Percentiles rank a stretch among this genome's conserved stretches.
Conservation (phyloP, 64 coral and sea anemone species). For the Montipora efflorescens region DNA sequence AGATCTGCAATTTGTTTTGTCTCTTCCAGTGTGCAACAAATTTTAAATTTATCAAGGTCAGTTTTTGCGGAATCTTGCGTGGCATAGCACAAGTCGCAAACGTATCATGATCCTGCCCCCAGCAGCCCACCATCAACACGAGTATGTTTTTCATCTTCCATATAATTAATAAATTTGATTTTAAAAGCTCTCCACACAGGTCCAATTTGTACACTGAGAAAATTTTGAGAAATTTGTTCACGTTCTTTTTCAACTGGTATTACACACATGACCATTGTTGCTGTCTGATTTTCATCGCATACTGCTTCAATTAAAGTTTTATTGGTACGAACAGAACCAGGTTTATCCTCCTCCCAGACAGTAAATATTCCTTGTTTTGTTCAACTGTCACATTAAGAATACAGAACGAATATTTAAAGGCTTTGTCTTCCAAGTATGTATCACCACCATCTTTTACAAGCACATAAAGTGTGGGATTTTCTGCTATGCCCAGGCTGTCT, state of each 20-base stretch:
- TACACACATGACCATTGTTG: background rate
- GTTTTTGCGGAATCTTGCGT: no score
- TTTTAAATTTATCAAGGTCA: no score
- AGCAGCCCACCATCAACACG: no score
- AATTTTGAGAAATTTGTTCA: conserved; percentile 9
- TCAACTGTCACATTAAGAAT: conserved; percentile 1
- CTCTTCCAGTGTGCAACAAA: no score
- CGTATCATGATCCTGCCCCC: no score
- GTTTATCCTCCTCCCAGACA: conserved; percentile 8
- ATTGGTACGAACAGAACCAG: conserved; percentile 34
- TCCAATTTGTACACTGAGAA: background rate
- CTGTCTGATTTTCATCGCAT: conserved; percentile 32
- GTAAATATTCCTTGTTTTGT: background rate
- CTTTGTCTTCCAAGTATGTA: conserved; percentile 21
- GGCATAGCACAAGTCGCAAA: no score
- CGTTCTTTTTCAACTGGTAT: background rate
- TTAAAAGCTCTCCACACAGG: no score
- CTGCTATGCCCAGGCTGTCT: background rate
- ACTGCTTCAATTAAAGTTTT: conserved; percentile 30
- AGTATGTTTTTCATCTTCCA: no score
- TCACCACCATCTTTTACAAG: conserved; percentile 31
- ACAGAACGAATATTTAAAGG: conserved; percentile 27
- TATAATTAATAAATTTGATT: no score
- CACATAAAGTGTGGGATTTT: conserved; percentile 5
- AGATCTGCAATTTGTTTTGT: no score